Percentiles rank a stretch among this genome's conserved stretches.
Evolutionary conservation across 2,797 vertebrate genomes (phyloP).

Genomic region (Neosilurus mollespiculum): DNA sequence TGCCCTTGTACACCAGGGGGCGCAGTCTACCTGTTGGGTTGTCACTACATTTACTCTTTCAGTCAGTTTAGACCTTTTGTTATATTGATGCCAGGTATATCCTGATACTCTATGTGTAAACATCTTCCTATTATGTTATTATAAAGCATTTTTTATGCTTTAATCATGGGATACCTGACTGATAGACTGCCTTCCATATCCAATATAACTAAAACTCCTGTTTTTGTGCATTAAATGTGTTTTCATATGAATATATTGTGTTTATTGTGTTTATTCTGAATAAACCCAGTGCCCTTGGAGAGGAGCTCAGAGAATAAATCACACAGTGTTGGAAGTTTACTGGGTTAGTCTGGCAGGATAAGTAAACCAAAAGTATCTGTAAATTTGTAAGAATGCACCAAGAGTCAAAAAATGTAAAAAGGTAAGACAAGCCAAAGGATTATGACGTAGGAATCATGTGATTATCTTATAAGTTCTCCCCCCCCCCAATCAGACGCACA

Average conservation of each 20-base stretch:
- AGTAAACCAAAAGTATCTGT: not conserved
- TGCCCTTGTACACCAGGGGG: slow-evolving; percentile 15
- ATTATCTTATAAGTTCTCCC: slow-evolving; percentile 47
- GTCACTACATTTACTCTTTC: not conserved
- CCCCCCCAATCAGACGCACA: not conserved
- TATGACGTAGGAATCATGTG: slow-evolving; percentile 75
- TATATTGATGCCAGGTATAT: not conserved
- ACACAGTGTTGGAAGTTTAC: not conserved
- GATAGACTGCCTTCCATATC: not conserved
- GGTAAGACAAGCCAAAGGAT: slow-evolving; percentile 43
- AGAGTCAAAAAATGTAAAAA: not conserved
- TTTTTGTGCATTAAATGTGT: not conserved
- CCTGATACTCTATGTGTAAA: not conserved
- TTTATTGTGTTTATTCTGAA: not conserved
- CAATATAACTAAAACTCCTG: no score
- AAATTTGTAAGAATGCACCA: slow-evolving; percentile 6
- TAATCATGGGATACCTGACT: no score
- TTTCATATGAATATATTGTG: not conserved
- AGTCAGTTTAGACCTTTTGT: not conserved
- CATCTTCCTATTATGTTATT: not conserved
- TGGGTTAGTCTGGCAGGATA: not conserved
- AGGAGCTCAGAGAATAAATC: not conserved
- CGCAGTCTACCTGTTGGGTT: not conserved
- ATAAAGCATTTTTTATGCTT: no score
- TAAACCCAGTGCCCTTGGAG: slow-evolving; percentile 4